These are phyloP conservation scores for Hyperoplus immaculatus DNA, from an alignment of 2,797 vertebrate genomes.

Conservation along the genomic window DNA sequence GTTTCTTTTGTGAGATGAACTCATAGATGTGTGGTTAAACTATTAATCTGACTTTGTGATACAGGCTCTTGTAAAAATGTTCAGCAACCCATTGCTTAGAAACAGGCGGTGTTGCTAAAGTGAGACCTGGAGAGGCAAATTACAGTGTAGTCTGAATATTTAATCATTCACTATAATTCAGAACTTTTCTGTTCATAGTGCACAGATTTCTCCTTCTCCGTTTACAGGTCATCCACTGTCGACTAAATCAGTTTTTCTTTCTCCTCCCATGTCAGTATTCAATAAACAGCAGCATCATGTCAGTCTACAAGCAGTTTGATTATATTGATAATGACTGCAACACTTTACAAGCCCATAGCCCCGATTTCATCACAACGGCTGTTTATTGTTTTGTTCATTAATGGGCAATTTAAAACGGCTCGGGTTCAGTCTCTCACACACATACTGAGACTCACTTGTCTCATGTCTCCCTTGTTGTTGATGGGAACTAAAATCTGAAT, in stretches of 20 bases:
- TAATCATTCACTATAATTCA: slow-evolving; percentile 6
- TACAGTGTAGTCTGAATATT: slow-evolving; percentile 3
- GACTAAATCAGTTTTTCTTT: neutral
- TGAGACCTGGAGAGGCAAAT: neutral
- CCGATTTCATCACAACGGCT: neutral
- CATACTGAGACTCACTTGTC: neutral
- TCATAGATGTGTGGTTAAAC: neutral
- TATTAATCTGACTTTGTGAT: neutral
- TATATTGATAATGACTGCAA: slow-evolving; percentile 3
- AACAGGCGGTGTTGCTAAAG: neutral
- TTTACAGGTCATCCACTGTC: neutral
- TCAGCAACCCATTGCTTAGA: neutral
- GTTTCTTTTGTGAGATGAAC: neutral
- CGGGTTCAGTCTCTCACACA: neutral
- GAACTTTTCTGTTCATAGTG: neutral
- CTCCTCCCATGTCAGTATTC: neutral
- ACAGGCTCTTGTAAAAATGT: neutral
- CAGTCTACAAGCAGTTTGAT: slow-evolving; percentile 3
- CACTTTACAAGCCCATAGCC: slow-evolving; percentile 18
- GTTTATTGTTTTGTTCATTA: neutral
- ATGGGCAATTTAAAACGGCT: neutral
- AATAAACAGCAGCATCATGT: neutral
- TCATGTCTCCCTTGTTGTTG: neutral
- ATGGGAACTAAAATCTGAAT: neutral
- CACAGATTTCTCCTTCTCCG: slow-evolving; percentile 2